Base-by-base conservation (phyloP, 2,888 invertebrate genomes). In the Lasioglossum pauxillum region DNA sequence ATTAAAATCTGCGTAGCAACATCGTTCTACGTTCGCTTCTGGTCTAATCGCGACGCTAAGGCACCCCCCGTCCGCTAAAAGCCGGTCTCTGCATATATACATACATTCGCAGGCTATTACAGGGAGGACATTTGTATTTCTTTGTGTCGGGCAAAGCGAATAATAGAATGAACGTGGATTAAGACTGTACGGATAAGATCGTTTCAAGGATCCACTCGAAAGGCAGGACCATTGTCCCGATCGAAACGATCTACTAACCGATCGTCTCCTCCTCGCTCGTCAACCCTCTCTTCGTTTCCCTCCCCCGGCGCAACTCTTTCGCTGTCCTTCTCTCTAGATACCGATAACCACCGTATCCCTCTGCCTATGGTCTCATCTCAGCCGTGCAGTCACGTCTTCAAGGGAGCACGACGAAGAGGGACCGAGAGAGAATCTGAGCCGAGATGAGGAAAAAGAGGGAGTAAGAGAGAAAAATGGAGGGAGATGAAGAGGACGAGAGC, bases 221-320 rank as follows among this genome's bases (percentile, higher is more conserved):
- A 82, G 88, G 74, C 85, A 85, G 90, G 85, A 90, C 84, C 90
- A 85, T 89, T 83, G 89, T 90, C 89, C 90, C 90, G 90, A 90
- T 90, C 87, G 90, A 89, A 89, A 87, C 88, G 90, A 90, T 90
- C 89, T 89, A 90, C 91, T 87, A 89, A 90, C 91, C 91, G 90
- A 90, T 90, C 90, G 91, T 85, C 84, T 89, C 86, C 80, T 67
- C 80, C 77, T 82, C 76, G 74, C 87, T 78, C 88, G 82, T 83
- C 89, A 86, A 84, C 86, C 88, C 88, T 89, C 87, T 84, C 89
- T 41, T 83, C 86, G 83, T 72, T 84, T 76, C 75, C 72, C 74
- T 49, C 73, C 19, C 69, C 27, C 57, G 72, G 14, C 44, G 71
- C 71, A 64, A 77, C 44, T 38, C 71, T 57, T 80, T 80, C 79